Evolutionary conservation across 1,140 invertebrate species (phyloP).

Genomic region (Pachyrhynchus sulphureomaculatus): DNA sequence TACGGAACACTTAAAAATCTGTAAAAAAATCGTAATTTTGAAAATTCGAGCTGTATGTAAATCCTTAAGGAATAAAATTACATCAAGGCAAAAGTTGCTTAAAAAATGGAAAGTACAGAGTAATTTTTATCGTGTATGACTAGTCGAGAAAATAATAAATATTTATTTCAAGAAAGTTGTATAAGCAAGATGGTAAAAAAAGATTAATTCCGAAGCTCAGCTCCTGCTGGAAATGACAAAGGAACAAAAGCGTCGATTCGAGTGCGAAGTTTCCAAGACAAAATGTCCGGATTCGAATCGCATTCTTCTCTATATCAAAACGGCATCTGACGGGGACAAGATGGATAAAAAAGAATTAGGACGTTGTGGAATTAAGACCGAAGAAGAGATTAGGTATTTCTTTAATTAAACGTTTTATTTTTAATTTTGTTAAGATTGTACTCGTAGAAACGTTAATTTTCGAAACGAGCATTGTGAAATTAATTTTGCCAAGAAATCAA

Average conservation of each 20-base stretch:
- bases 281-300: conserved; percentile 8
- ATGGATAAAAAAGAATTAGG: not conserved
- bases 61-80: too few relatives aligned
- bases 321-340: conserved; percentile 1
- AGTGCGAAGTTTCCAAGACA: not conserved
- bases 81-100: too few relatives aligned
- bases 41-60: too few relatives aligned
- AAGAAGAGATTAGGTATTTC: conserved; percentile 1
- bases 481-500: too few relatives aligned
- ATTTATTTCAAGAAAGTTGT: conserved; percentile 12
- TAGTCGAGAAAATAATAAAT: too few relatives aligned
- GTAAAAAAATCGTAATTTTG: too few relatives aligned
- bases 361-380: not conserved
- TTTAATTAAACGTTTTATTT: not conserved
- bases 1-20: too few relatives aligned
- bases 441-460: too few relatives aligned
- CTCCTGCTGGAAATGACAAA: conserved; percentile 18
- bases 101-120: too few relatives aligned
- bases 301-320: conserved; percentile 13
- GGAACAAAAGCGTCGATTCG: conserved; percentile 8
- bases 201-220: conserved; percentile 21
- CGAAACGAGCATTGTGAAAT: too few relatives aligned
- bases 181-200: conserved; percentile 18
- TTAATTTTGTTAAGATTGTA: not conserved
- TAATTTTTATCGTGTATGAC: too few relatives aligned